These are phyloP conservation scores for Momotus momota DNA, from an alignment of 2,797 vertebrate genomes.

Conservation along the genomic window DNA sequence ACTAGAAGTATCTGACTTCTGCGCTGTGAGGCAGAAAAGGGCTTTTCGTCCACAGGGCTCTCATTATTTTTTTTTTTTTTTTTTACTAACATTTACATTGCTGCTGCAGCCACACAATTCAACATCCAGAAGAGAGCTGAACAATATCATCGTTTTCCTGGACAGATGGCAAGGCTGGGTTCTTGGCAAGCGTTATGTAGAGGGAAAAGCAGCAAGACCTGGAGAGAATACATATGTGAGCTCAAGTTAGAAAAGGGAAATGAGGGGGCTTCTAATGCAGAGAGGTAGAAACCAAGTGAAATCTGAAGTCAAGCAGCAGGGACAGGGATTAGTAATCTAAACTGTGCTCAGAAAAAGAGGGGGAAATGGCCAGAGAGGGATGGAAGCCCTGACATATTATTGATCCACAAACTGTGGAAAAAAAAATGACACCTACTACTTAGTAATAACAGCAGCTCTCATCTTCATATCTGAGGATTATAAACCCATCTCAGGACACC, in stretches of 20 bases:
- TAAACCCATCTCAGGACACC: neutral
- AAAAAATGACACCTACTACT: neutral
- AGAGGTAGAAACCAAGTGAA: neutral
- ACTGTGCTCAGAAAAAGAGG: neutral
- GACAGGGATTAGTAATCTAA: neutral
- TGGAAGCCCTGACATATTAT: neutral
- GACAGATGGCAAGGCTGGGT: slow-evolving; percentile 54
- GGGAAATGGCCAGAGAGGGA: neutral
- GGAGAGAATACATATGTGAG: neutral
- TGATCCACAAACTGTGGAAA: neutral
- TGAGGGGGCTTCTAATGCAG: neutral
- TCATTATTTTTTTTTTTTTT: neutral
- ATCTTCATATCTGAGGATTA: neutral
- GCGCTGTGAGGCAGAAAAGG: neutral
- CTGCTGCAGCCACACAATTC: slow-evolving; percentile 2
- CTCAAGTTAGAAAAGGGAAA: neutral
- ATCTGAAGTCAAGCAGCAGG: neutral
- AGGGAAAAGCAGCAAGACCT: slow-evolving; percentile 9
- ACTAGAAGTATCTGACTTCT: neutral
- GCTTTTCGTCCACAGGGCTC: neutral
- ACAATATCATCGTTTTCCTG: slow-evolving; percentile 8
- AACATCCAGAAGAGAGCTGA: slow-evolving; percentile 46
- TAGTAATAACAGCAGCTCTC: neutral
- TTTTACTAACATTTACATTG: neutral
- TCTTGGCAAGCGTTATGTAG: slow-evolving; percentile 40